Conservation (phyloP, 2,888 invertebrate genomes). For the Phengaris alcon region DNA sequence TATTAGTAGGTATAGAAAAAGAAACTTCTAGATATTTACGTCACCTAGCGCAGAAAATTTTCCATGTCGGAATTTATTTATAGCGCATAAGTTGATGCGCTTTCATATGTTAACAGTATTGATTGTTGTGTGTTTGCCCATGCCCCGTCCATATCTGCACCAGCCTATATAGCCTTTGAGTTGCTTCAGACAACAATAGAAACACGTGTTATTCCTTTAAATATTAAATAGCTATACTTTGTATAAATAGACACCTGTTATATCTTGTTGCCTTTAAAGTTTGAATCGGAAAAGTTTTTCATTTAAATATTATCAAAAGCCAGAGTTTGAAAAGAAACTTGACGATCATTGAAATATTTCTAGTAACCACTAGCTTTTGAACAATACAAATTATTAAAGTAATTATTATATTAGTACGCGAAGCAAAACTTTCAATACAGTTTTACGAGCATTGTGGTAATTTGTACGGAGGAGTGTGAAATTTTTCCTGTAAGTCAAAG, state of each 20-base stretch:
- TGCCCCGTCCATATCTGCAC: not conserved
- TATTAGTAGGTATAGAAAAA: no score
- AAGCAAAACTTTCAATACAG: no score
- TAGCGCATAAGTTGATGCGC: not conserved
- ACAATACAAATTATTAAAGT: no score
- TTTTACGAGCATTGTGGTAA: no score
- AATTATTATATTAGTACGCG: no score
- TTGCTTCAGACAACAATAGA: conserved; percentile 4
- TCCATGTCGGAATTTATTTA: not conserved
- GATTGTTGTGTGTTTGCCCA: conserved; percentile 25
- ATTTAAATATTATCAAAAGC: no score
- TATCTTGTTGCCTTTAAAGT: not conserved
- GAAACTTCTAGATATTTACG: not conserved
- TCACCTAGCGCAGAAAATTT: not conserved
- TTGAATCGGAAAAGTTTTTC: not conserved
- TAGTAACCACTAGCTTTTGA: no score
- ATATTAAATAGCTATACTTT: not conserved
- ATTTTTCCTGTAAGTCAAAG: no score
- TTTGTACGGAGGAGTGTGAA: no score
- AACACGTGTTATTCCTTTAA: not conserved
- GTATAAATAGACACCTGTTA: not conserved
- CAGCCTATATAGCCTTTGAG: not conserved
- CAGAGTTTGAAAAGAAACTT: no score
- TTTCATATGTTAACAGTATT: conserved; percentile 10
- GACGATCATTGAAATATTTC: no score